Percentiles rank a stretch among this genome's conserved stretches.
Conservation (phyloP, 2,888 invertebrate genomes). For the Torymus aiolomorphi region DNA sequence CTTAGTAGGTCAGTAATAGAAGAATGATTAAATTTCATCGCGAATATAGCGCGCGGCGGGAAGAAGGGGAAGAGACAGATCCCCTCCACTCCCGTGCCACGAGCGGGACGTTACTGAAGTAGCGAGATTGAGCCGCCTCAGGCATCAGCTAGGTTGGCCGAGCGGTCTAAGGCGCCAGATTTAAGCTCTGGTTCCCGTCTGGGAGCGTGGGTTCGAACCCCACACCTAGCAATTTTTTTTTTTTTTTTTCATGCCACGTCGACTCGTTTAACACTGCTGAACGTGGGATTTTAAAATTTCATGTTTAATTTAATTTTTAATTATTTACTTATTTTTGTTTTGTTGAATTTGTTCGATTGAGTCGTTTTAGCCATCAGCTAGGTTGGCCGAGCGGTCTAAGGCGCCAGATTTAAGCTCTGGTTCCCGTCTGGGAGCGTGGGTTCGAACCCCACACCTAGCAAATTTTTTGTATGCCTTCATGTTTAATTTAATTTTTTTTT, state of each 20-base stretch:
- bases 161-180: slow-evolving; percentile 84
- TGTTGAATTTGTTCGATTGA: too few relatives aligned
- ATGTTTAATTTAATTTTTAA: slow-evolving; percentile 26
- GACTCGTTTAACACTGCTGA: background rate
- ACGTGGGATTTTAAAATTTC: background rate
- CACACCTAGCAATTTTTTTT: slow-evolving; percentile 79
- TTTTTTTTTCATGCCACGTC: slow-evolving; percentile 54
- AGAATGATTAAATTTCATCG: slow-evolving; percentile 11
- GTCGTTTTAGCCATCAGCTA: slow-evolving; percentile 72
- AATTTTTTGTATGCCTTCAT: slow-evolving; percentile 61
- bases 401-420: slow-evolving; percentile 84
- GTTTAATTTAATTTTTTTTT: slow-evolving; percentile 37
- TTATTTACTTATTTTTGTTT: too few relatives aligned
- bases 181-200: slow-evolving; percentile 82
- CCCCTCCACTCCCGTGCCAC: background rate
- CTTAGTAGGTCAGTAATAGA: slow-evolving; percentile 84
- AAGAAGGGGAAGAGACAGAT: background rate
- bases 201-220: slow-evolving; percentile 85
- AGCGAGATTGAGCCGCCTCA: background rate
- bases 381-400: slow-evolving; percentile 84
- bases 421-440: slow-evolving; percentile 82
- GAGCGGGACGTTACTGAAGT: slow-evolving; percentile 4
- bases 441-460: slow-evolving; percentile 84
- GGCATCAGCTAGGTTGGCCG: slow-evolving; percentile 80
- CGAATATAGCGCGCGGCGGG: background rate